Conservation (phyloP, 2,797 vertebrate species). For the Pangasius djambal region DNA sequence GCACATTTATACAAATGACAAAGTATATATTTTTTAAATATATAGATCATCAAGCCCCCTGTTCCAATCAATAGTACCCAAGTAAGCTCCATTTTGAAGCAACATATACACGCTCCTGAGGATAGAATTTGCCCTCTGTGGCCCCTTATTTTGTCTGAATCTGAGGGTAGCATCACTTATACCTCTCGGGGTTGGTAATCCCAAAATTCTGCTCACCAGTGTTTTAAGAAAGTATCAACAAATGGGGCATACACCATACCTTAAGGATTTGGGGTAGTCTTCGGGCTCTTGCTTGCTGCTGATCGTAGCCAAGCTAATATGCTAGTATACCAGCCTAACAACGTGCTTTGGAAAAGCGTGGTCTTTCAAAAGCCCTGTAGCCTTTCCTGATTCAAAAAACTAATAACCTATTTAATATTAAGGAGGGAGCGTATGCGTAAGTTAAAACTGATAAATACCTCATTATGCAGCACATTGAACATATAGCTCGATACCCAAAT, state of each 20-base stretch:
- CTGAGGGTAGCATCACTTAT: background rate
- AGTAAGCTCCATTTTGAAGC: background rate
- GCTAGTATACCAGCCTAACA: background rate
- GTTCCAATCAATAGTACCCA: background rate
- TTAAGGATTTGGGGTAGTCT: background rate
- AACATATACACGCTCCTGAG: background rate
- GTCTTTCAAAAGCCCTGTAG: background rate
- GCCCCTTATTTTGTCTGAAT: background rate
- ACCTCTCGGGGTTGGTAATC: background rate
- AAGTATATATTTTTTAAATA: too few species aligned
- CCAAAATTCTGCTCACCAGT: background rate
- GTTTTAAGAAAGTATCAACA: background rate
- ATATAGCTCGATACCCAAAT: background rate
- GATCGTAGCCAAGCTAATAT: background rate
- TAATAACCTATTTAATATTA: background rate
- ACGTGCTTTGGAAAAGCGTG: background rate
- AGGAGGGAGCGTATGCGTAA: background rate
- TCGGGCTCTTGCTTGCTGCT: background rate
- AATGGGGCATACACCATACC: background rate
- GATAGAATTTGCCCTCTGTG: background rate
- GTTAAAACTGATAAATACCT: background rate
- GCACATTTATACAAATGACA: background rate
- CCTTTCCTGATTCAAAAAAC: background rate
- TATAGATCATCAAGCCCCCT: background rate
- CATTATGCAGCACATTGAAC: background rate